These are phyloP conservation scores for Apis mellifera DNA, from an alignment of 1,140 invertebrate genomes.

Conservation along the genomic window Amel_HAv3.1 CM009931.2:24453001-24453500, in stretches of 20 bases:
- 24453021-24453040: conserved; percentile 56
- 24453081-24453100: conserved; percentile 60
- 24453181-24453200: not conserved
- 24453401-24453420: too few relatives aligned
- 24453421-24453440: too few relatives aligned
- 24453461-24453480: too few relatives aligned
- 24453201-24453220: too few relatives aligned
- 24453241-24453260: too few relatives aligned
- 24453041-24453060: conserved; percentile 57
- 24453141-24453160: conserved; percentile 18
- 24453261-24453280: too few relatives aligned
- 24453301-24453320: not conserved
- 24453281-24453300: not conserved
- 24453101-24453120: conserved; percentile 60
- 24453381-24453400: not conserved
- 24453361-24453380: not conserved
- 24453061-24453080: conserved; percentile 36
- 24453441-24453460: too few relatives aligned
- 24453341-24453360: not conserved
- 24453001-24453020: conserved; percentile 65
- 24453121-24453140: conserved; percentile 1
- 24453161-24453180: too few relatives aligned
- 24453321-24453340: not conserved
- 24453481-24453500: not conserved
- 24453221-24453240: too few relatives aligned